Conservation (phyloP, 1,140 invertebrate species). For the Sipha flava region DNA sequence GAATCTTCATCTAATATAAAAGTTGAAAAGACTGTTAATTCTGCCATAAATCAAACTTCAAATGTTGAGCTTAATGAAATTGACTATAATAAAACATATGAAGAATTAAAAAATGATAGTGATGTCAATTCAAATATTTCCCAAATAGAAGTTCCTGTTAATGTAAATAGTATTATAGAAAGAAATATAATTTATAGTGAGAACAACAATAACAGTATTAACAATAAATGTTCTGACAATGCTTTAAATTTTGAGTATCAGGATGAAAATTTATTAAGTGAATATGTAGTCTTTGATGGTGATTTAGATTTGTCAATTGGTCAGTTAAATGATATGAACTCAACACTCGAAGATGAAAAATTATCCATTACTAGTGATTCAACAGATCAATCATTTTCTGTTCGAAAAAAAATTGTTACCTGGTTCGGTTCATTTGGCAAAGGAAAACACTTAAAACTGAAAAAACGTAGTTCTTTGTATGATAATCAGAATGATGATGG, state of each 20-base stretch:
- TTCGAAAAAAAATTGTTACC: slow-evolving; percentile 34
- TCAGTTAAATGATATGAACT: neutral
- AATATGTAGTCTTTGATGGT: neutral
- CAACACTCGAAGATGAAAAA: slow-evolving; percentile 12
- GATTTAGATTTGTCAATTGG: neutral
- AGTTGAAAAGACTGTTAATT: neutral
- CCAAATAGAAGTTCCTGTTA: slow-evolving; percentile 7
- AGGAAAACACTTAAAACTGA: slow-evolving; percentile 33
- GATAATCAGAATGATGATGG: slow-evolving; percentile 22
- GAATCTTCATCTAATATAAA: neutral
- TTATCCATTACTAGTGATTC: slow-evolving; percentile 33
- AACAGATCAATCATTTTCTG: slow-evolving; percentile 34
- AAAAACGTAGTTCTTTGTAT: slow-evolving; percentile 35
- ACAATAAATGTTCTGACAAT: neutral
- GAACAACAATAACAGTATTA: slow-evolving; percentile 12
- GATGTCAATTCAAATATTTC: slow-evolving; percentile 26
- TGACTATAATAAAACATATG: neutral
- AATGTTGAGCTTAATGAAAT: neutral
- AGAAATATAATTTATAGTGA: slow-evolving; percentile 5
- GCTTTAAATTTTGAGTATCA: neutral
- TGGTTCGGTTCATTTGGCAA: slow-evolving; percentile 39
- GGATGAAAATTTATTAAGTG: neutral
- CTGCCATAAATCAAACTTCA: neutral
- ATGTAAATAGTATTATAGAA: slow-evolving; percentile 20
- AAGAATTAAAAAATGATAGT: neutral